Conservation (phyloP, 2,888 invertebrate species). For the Drosophila leonis region DNA sequence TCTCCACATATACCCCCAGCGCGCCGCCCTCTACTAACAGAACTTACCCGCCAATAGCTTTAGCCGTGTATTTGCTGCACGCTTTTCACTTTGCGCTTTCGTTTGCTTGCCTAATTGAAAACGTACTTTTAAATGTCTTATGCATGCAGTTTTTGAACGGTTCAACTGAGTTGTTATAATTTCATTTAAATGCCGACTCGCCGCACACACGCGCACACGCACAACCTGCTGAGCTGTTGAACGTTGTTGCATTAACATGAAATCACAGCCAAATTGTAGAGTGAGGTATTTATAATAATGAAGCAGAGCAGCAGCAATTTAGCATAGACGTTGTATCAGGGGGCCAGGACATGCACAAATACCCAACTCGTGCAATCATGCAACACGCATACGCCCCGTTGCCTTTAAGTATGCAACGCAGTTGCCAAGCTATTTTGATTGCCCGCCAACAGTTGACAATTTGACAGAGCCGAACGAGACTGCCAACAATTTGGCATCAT, state of each 20-base stretch:
- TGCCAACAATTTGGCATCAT: not conserved
- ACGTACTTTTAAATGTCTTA: constrained; percentile 46
- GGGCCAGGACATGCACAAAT: constrained; percentile 13
- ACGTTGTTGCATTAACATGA: constrained; percentile 43
- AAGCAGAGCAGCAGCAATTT: constrained; percentile 54
- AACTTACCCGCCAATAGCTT: constrained; percentile 43
- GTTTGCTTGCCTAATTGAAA: constrained; percentile 33
- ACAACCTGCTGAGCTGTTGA: constrained; percentile 25
- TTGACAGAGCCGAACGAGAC: not conserved
- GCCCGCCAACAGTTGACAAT: constrained; percentile 9
- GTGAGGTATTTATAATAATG: constrained; percentile 61
- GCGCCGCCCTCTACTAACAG: not conserved
- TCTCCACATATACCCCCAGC: not conserved
- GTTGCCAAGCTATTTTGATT: constrained; percentile 31
- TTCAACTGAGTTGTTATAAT: constrained; percentile 57
- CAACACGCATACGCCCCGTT: constrained; percentile 39
- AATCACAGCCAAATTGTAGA: constrained; percentile 57
- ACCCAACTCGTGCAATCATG: constrained; percentile 42
- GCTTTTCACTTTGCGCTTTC: constrained; percentile 15
- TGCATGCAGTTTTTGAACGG: constrained; percentile 57
- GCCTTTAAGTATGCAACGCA: constrained; percentile 49
- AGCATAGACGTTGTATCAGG: constrained; percentile 18
- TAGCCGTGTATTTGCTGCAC: constrained; percentile 13
- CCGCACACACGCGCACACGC: constrained; percentile 30
- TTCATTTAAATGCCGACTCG: constrained; percentile 64